A percentile compares a stretch with the other conserved stretches of the same genome.
Conservation (phyloP, 2,113 vertebrate genomes). For the Pimephales promelas region DNA sequence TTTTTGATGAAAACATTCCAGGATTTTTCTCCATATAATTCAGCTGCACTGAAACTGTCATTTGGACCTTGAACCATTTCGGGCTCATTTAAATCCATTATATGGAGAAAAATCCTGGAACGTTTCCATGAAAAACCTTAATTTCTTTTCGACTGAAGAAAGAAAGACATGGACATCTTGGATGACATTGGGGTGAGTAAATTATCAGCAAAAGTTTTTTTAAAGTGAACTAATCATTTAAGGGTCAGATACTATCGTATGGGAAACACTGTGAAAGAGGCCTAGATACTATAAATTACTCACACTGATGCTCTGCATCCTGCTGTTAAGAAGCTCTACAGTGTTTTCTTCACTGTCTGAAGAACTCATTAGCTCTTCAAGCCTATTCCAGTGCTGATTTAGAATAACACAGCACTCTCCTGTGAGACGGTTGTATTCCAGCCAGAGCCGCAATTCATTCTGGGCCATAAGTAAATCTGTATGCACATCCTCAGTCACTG, state of each 20-base stretch:
- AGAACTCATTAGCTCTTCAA: conserved; percentile 65
- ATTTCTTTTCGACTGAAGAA: too few species aligned
- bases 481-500: conserved; percentile 71
- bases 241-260: neutral
- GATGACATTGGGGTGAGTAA: too few species aligned
- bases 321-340: conserved; percentile 65
- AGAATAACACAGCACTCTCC: conserved; percentile 63
- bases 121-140: too few species aligned
- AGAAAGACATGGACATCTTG: too few species aligned
- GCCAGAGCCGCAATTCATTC: conserved; percentile 76
- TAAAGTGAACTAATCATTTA: too few species aligned
- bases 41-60: too few species aligned
- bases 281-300: conserved; percentile 15
- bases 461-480: conserved; percentile 68
- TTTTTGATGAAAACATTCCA: too few species aligned
- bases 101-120: too few species aligned
- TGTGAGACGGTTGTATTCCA: conserved; percentile 65
- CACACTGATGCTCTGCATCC: conserved; percentile 74
- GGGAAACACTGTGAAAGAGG: neutral
- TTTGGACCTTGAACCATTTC: too few species aligned
- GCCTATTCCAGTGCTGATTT: conserved; percentile 70
- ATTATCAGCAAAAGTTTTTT: too few species aligned
- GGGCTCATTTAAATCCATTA: too few species aligned
- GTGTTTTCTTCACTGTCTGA: conserved; percentile 64
- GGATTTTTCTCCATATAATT: too few species aligned